These are phyloP conservation scores for Cotesia chilonis DNA, from an alignment of 1,140 invertebrate species.

Conservation along the genomic window DNA sequence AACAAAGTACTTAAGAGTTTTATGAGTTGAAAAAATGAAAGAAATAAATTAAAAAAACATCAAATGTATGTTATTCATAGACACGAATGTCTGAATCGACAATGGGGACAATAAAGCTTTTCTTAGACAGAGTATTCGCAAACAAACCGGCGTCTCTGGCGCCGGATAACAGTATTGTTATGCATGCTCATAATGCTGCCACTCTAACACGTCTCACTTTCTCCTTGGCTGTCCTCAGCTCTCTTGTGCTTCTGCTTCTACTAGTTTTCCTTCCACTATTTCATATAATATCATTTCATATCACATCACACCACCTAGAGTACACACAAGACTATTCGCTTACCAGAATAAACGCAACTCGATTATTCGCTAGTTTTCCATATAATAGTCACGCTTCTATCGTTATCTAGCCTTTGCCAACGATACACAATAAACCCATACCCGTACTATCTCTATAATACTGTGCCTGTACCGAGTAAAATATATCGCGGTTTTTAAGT, in stretches of 20 bases:
- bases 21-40: no score
- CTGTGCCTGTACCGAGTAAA: no score
- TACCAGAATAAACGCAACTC: slow-evolving; percentile 6
- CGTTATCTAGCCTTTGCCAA: slow-evolving; percentile 20
- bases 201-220: slow-evolving; percentile 24
- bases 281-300: no score
- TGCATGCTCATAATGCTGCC: slow-evolving; percentile 29
- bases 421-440: not conserved
- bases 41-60: no score
- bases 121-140: not conserved
- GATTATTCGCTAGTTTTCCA: slow-evolving; percentile 23
- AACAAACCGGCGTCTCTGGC: slow-evolving; percentile 32
- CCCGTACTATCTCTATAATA: not conserved
- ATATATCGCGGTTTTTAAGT: no score
- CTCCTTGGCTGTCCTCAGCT: slow-evolving; percentile 3
- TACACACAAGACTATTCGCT: slow-evolving; percentile 6
- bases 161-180: slow-evolving; percentile 36
- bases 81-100: not conserved
- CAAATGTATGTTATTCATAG: no score
- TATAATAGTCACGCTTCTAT: slow-evolving; percentile 15
- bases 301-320: no score
- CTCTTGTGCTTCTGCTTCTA: not conserved
- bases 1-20: no score
- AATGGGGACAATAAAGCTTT: not conserved
- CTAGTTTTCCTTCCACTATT: no score